Conservation (phyloP, 2,888 invertebrate species). For the Amblyjoppa proteus region DNA sequence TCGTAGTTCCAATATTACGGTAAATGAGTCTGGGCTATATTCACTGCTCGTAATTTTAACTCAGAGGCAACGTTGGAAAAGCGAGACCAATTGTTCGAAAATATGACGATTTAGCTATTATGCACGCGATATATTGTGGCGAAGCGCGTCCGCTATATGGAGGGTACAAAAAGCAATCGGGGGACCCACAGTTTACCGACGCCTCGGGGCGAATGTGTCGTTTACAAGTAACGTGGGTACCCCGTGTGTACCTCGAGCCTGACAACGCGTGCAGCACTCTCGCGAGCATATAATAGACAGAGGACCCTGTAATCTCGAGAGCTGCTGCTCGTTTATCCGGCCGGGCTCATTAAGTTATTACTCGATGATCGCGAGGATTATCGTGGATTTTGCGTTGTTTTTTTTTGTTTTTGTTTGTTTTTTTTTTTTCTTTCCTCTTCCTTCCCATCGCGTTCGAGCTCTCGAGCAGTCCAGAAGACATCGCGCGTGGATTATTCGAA, state of each 20-base stretch:
- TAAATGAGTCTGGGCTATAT: constrained; percentile 42
- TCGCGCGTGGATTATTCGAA: constrained; percentile 14
- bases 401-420: constrained; percentile 5
- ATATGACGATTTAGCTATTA: constrained; percentile 61
- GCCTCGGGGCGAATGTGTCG: constrained; percentile 60
- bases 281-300: constrained; percentile 35
- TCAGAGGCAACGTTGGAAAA: constrained; percentile 31
- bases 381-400: constrained; percentile 41
- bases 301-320: constrained; percentile 59
- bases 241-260: constrained; percentile 14
- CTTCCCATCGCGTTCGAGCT: constrained; percentile 1
- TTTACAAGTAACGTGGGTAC: constrained; percentile 51
- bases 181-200: constrained; percentile 42
- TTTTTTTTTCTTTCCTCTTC: constrained; percentile 22
- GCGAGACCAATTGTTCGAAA: constrained; percentile 55
- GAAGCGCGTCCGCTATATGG: background rate
- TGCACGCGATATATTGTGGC: constrained; percentile 33
- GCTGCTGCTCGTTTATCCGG: constrained; percentile 67
- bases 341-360: constrained; percentile 72
- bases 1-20: constrained; percentile 11
- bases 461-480: background rate
- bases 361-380: constrained; percentile 67
- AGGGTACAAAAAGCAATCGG: constrained; percentile 40
- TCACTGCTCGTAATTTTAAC: constrained; percentile 24
- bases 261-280: constrained; percentile 24